Evolutionary conservation across 2,113 vertebrate genomes (phyloP).

Genomic region (Panthera tigris): DNA sequence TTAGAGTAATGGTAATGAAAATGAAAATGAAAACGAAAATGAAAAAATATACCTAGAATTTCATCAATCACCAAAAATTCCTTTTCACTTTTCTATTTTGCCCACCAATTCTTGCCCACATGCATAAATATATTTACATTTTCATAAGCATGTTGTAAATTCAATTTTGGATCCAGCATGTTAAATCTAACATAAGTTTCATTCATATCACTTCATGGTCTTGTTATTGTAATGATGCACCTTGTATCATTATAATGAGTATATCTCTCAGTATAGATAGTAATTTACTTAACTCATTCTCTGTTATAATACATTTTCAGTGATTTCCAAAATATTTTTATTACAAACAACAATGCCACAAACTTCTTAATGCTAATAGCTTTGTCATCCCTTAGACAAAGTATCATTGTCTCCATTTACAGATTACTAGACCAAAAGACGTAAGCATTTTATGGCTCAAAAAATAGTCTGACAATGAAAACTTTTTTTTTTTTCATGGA

Average conservation of each 20-base stretch:
- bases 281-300: not conserved
- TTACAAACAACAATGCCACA: conserved; percentile 25
- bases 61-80: not conserved
- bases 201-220: not conserved
- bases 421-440: not conserved
- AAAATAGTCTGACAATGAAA: conserved; percentile 25
- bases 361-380: not conserved
- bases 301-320: not conserved
- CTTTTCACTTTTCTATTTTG: conserved; percentile 2
- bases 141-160: not conserved
- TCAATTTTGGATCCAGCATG: not conserved
- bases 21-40: conserved; percentile 26
- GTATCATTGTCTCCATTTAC: not conserved
- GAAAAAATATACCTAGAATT: not conserved
- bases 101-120: not conserved
- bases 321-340: conserved; percentile 32
- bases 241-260: not conserved
- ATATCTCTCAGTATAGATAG: not conserved
- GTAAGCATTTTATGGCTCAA: not conserved
- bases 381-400: conserved; percentile 11
- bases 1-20: not conserved
- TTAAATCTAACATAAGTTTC: conserved; percentile 39
- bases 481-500: not conserved
- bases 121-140: not conserved
- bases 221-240: not conserved